Conservation (phyloP, 23 tunicate genomes). For the Oikopleura dioica region DNA sequence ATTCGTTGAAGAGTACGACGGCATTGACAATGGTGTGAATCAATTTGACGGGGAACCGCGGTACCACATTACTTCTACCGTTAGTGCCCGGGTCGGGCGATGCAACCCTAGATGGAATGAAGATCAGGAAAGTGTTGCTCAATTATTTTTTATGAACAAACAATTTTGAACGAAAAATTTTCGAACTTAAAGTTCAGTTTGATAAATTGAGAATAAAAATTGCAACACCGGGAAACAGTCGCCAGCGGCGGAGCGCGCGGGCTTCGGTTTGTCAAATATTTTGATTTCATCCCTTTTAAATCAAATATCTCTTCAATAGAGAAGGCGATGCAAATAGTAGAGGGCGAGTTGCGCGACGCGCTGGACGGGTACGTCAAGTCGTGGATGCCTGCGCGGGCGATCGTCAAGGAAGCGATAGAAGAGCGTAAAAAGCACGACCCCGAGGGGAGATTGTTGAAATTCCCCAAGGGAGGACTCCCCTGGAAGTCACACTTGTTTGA, state of each 20-base stretch:
- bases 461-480: conserved; percentile 15
- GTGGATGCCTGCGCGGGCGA: conserved; percentile 69
- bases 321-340: conserved; percentile 50
- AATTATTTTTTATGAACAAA: too few species aligned
- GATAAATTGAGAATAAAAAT: too few species aligned
- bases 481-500: conserved; percentile 75
- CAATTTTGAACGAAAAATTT: too few species aligned
- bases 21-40: conserved; percentile 66
- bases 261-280: too few species aligned
- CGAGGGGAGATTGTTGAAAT: conserved; percentile 17
- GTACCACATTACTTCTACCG: conserved; percentile 17
- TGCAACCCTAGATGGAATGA: conserved; percentile 73
- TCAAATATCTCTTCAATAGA: too few species aligned
- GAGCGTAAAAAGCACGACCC: conserved; percentile 26
- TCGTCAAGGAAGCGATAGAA: conserved; percentile 32
- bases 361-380: conserved; percentile 15
- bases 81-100: conserved; percentile 21
- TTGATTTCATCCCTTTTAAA: too few species aligned
- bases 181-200: too few species aligned
- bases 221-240: conserved; percentile 16
- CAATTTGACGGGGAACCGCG: conserved; percentile 37
- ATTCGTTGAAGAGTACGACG: conserved; percentile 70
- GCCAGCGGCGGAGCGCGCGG: conserved; percentile 12
- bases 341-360: conserved; percentile 23
- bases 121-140: conserved; percentile 23